Percentiles rank a stretch among this genome's conserved stretches.
phyloP scores from a whole-genome alignment of 2,113 vertebrate genomes.

The Ancistrus triradiatus region DNA sequence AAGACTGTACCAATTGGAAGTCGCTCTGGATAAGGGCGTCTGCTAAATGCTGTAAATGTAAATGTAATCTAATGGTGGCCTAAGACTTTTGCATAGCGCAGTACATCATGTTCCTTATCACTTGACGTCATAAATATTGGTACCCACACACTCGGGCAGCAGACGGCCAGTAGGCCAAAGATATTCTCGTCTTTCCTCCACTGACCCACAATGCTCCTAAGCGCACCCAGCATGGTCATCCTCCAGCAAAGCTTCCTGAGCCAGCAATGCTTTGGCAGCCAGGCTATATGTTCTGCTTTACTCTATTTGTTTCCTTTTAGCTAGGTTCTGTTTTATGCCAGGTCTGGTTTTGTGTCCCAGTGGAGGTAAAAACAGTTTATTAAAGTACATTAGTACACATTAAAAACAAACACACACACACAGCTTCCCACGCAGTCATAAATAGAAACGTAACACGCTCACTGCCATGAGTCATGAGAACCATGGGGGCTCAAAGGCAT shows the following conservation, averaged over 20 bases:
- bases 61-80: too few relatives aligned
- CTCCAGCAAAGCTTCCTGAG: constrained; percentile 24
- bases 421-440: not conserved
- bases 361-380: not conserved
- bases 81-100: too few relatives aligned
- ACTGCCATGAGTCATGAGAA: not conserved
- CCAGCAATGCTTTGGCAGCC: not conserved
- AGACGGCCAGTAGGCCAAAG: constrained; percentile 2
- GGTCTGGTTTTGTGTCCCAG: not conserved
- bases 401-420: constrained; percentile 12
- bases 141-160: constrained; percentile 14
- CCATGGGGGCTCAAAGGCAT: too few relatives aligned
- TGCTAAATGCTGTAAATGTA: too few relatives aligned
- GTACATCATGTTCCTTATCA: too few relatives aligned
- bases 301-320: constrained; percentile 16
- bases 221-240: constrained; percentile 18
- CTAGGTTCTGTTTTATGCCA: constrained; percentile 3
- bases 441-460: not conserved
- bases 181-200: not conserved
- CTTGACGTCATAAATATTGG: not conserved
- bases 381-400: constrained; percentile 21
- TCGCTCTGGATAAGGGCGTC: too few relatives aligned
- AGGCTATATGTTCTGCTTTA: not conserved
- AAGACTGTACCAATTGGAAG: too few relatives aligned
- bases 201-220: constrained; percentile 39